Percentiles rank a stretch among this genome's conserved stretches.
Conservation (phyloP, 2,888 invertebrate species). For the Orthosia gracilis region DNA sequence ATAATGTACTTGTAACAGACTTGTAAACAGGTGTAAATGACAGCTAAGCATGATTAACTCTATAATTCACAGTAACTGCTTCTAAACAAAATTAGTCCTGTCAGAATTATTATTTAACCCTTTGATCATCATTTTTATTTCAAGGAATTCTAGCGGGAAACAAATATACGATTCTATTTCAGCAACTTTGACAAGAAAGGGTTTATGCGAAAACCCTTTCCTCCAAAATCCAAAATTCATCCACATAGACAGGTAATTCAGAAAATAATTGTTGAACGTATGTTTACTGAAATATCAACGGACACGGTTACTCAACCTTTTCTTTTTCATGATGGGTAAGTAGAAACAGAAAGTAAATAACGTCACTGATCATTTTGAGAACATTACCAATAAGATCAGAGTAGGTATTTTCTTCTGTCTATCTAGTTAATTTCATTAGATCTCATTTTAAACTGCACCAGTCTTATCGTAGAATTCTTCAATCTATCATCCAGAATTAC, state of each 20-base stretch:
- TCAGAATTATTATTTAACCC: background rate
- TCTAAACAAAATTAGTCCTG: background rate
- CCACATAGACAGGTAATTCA: background rate
- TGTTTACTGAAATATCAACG: background rate
- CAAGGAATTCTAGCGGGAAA: background rate
- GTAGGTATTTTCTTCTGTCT: background rate
- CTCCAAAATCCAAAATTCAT: background rate
- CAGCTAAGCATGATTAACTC: background rate
- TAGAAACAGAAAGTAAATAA: background rate
- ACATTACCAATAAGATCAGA: background rate
- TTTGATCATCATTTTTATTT: background rate
- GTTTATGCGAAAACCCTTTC: no score
- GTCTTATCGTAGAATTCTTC: background rate
- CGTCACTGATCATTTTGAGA: background rate
- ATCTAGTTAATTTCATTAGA: background rate
- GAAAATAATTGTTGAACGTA: background rate
- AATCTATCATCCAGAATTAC: conserved; percentile 9
- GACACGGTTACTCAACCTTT: background rate
- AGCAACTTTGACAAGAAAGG: background rate
- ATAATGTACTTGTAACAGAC: conserved; percentile 29
- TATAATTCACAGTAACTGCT: conserved; percentile 4
- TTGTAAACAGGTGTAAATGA: conserved; percentile 33
- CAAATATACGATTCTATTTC: background rate
- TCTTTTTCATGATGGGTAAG: background rate
- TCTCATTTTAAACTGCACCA: background rate